Conservation (phyloP, 2,113 vertebrate species). For the Indri indri region DNA sequence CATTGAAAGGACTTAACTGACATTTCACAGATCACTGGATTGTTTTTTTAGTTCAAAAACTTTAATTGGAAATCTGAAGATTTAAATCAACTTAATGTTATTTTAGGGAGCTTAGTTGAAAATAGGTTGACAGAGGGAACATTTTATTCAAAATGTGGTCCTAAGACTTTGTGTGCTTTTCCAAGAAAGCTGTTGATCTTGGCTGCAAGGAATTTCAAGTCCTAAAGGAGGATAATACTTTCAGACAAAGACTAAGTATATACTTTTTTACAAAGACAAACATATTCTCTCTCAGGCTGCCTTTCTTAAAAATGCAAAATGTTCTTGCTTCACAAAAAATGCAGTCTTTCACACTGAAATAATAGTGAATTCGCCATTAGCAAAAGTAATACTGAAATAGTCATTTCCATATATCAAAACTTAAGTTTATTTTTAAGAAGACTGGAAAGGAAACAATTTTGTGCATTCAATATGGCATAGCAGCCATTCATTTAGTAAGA, state of each 20-base stretch:
- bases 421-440: neutral
- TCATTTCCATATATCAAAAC: neutral
- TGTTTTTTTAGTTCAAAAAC: neutral
- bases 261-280: neutral
- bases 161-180: conserved; percentile 44
- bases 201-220: conserved; percentile 27
- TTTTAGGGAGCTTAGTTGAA: conserved; percentile 52
- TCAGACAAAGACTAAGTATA: neutral
- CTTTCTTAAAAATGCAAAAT: neutral
- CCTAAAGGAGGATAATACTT: neutral
- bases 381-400: neutral
- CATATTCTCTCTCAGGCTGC: neutral
- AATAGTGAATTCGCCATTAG: neutral
- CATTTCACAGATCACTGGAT: neutral
- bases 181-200: conserved; percentile 53
- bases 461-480: neutral
- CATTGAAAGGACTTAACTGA: neutral
- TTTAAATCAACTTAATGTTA: conserved; percentile 38
- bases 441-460: neutral
- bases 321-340: neutral
- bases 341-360: neutral
- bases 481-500: neutral
- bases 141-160: conserved; percentile 51
- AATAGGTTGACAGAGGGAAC: conserved; percentile 45
- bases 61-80: conserved; percentile 35